Conservation (phyloP, 2,888 invertebrate genomes). For the Stenchaetothrips biformis region DNA sequence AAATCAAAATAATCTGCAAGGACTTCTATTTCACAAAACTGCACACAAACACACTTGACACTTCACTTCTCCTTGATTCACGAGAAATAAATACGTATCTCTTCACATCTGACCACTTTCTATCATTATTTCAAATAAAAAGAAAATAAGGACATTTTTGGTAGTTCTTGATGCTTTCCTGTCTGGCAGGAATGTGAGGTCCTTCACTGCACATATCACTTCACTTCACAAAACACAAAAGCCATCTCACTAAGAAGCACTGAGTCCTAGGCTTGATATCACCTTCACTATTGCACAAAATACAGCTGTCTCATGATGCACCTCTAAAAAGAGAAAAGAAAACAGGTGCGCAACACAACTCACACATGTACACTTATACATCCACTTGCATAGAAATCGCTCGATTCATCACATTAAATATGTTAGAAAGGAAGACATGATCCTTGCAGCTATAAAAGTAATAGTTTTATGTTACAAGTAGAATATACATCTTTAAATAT, state of each 20-base stretch:
- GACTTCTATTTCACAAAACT: conserved; percentile 36
- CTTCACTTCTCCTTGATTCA: conserved; percentile 9
- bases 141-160: not conserved
- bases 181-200: not conserved
- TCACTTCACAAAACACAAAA: not conserved
- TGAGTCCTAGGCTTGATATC: not conserved
- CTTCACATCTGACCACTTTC: conserved; percentile 1
- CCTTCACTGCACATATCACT: not conserved
- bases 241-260: not conserved
- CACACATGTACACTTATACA: not conserved
- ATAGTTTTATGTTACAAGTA: not conserved
- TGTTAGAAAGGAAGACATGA: not conserved
- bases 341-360: not conserved
- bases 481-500: not conserved
- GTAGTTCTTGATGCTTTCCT: not conserved
- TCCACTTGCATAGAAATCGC: not conserved
- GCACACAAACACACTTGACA: conserved; percentile 33
- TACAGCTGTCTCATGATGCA: not conserved
- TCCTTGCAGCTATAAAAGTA: conserved; percentile 2
- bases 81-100: not conserved
- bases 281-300: conserved; percentile 10
- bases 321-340: not conserved
- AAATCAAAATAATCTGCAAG: conserved; percentile 34
- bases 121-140: not conserved
- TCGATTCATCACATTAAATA: conserved; percentile 10